Evolutionary conservation across 2,888 invertebrate species (phyloP), one percentile per base, ranked within the genome.

Genomic region (Hirtodrosophila confusa): DNA sequence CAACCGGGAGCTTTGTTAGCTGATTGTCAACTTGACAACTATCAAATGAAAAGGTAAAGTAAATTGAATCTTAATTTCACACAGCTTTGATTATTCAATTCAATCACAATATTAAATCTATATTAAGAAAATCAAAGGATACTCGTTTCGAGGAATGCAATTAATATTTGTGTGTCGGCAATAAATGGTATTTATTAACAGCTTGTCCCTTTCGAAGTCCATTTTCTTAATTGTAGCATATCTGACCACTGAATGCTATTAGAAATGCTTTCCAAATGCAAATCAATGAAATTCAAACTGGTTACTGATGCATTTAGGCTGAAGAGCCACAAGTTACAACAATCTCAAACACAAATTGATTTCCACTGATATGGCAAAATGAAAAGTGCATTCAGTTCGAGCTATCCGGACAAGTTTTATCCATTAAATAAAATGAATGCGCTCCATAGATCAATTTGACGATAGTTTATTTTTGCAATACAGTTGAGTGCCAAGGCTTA

Each of bases 371-470:
- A 54, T 29, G 44, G 62, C 53, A 53, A 75, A 72, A 70, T 65
- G 64, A 67, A 77, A 75, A 68, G 66, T 64, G 65, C 75, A 75
- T 62, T 77, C 68, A 75, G 67, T 58, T 44, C 10, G 39, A 53
- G 56, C 56, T 40, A 63, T 68, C 48, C 55, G 11, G 63, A 80
- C 80, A 80, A 75, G 74, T 72, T 80, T 80, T 80, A 58, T 71
- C 80, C 80, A 80, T 80, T 80, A 80, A 72, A 66, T 58, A 47
- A 61, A 78, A 68, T 64, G 57, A 61, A 51, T 70, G 54, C 48
- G 35, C 29, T 57, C 35, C 62, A 69, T 50, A 51, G 69, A 58
- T 65, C 63, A 63, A 69, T 54, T 78, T 61, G 49, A 64, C 9
- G 57, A 70, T 31, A 31, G 31, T 8, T 31, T 75, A 67, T 68